These are phyloP conservation scores for Zoanthus sociatus DNA, from an alignment of 92 coral and sea anemone species.

Conservation along the genomic window DNA sequence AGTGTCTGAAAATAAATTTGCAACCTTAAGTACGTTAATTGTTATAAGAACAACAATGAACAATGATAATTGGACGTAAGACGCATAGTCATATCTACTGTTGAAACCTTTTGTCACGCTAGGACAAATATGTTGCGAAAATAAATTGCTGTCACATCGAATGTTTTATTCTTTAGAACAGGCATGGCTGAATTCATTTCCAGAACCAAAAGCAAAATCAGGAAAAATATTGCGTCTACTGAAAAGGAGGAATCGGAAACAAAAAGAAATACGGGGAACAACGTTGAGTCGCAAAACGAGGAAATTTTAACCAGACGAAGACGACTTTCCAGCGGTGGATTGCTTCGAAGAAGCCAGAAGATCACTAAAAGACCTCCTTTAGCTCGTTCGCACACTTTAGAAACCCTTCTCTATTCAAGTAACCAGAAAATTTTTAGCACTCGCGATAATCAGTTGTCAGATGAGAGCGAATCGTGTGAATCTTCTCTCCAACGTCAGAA, in stretches of 20 bases:
- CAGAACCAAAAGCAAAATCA: neutral
- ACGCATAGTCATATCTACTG: neutral
- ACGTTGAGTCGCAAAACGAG: slow-evolving; percentile 5
- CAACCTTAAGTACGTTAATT: slow-evolving; percentile 18
- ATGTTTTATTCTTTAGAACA: slow-evolving; percentile 22
- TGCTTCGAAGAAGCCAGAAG: slow-evolving; percentile 40
- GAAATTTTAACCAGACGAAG: neutral
- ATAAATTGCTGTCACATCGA: slow-evolving; percentile 7
- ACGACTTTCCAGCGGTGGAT: slow-evolving; percentile 35
- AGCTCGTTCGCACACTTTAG: slow-evolving; percentile 32
- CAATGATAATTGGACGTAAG: slow-evolving; percentile 14
- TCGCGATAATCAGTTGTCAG: neutral
- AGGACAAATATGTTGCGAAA: neutral
- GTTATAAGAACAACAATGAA: slow-evolving; percentile 3
- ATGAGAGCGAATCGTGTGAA: neutral
- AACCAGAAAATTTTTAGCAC: neutral
- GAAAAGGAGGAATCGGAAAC: neutral
- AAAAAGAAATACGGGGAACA: neutral
- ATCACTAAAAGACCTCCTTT: neutral
- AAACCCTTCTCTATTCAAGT: neutral
- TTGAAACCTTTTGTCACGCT: slow-evolving; percentile 37
- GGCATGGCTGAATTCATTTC: slow-evolving; percentile 27
- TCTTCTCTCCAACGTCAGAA: neutral
- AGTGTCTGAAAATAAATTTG: slow-evolving; percentile 18
- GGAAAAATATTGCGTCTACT: neutral